Evolutionary conservation across 2,113 vertebrate species (phyloP), one percentile per base, ranked within the genome.

Genomic region (Recurvirostra avosetta): DNA sequence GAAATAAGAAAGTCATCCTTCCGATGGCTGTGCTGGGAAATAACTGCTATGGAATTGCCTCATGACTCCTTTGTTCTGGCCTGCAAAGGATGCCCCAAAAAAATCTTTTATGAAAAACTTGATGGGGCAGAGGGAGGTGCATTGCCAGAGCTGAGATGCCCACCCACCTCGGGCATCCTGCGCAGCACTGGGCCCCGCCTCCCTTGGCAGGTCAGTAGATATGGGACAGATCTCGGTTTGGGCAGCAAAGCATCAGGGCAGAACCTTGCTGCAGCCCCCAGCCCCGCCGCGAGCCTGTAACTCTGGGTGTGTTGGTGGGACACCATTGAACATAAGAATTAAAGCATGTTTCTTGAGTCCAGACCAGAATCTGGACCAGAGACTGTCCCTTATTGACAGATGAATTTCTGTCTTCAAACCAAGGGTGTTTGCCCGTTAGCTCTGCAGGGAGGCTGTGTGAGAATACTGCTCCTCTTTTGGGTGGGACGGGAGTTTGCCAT

Each of bases 251-350:
- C 6, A 53, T 19, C 56, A 14, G 40, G 43, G 66, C 53, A 58
- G 59, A 47, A 15, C 34, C 43, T 8, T 15, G 21, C 63, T 59
- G 77, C 63, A 63, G 63, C 55, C 55, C 40, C 47, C 78, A 68
- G 70, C 12, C 55, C 29, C 49, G 27, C 66, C 47, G 62, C 13
- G 12, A 32, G 49, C 27, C 49, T 21, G 15, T 15, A 21, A 3
- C 21, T 9, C 34, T 7, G 27, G 32, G 32, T 18, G 56, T 38
- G 38, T 10, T 65, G 73, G 25, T n/a, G 66, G 45, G 38, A 66
- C 34, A 53, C 5, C 25, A 20, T 0, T 32, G 53, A 49, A 45
- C 2, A 0, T 7, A 9, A 76, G 50, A 36, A 36, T 47, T n/a
- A 36, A 40, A 66, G 65, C 50, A 40, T 52, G 32, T 82, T 71